phyloP scores from a whole-genome alignment of 1,140 invertebrate genomes.

The Aphaenogaster floridana region DNA sequence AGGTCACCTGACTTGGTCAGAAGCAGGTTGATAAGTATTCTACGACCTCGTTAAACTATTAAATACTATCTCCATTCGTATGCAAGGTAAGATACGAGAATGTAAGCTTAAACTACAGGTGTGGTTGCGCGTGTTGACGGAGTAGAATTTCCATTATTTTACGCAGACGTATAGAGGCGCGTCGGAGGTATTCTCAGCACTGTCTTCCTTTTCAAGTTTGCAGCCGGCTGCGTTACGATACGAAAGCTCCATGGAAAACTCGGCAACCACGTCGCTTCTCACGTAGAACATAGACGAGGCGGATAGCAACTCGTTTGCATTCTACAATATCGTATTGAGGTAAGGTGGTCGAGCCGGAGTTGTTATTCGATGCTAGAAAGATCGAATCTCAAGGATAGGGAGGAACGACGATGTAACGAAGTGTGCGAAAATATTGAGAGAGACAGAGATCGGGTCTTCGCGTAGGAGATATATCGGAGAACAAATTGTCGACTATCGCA shows the following conservation, averaged over 20 bases:
- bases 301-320: slow-evolving; percentile 69
- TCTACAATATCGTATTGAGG: slow-evolving; percentile 34
- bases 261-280: slow-evolving; percentile 12
- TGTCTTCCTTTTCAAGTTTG: slow-evolving; percentile 51
- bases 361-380: slow-evolving; percentile 49
- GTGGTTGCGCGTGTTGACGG: background rate
- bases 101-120: slow-evolving; percentile 25
- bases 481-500: slow-evolving; percentile 17
- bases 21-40: slow-evolving; percentile 67
- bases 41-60: slow-evolving; percentile 71
- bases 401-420: slow-evolving; percentile 34
- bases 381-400: slow-evolving; percentile 40
- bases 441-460: slow-evolving; percentile 30
- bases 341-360: background rate
- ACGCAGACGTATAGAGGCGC: slow-evolving; percentile 46
- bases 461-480: slow-evolving; percentile 41
- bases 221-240: slow-evolving; percentile 44
- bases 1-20: slow-evolving; percentile 66
- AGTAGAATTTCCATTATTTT: slow-evolving; percentile 76
- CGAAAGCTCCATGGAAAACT: slow-evolving; percentile 60
- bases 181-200: slow-evolving; percentile 27
- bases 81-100: slow-evolving; percentile 22
- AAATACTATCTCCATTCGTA: slow-evolving; percentile 60
- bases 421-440: slow-evolving; percentile 64
- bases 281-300: slow-evolving; percentile 38